These are phyloP conservation scores for Drosophila erecta DNA, from an alignment of 1,140 invertebrate genomes.

Conservation along the genomic window DNA sequence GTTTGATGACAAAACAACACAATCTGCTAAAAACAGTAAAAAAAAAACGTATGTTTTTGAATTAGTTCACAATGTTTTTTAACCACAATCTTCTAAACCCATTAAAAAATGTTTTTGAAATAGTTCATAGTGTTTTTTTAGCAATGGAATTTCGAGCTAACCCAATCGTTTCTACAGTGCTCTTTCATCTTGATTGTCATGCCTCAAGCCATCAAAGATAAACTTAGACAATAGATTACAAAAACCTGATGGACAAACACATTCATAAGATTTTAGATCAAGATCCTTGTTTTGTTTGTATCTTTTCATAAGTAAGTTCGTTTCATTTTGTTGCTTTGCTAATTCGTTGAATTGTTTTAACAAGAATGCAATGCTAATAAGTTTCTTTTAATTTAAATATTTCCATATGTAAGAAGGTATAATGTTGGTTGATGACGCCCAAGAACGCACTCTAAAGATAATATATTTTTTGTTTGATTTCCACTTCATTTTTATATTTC, in stretches of 20 bases:
- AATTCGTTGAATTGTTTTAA: constrained; percentile 76
- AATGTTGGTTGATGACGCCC: constrained; percentile 33
- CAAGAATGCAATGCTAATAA: constrained; percentile 65
- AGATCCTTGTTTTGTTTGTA: constrained; percentile 21
- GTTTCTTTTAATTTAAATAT: constrained; percentile 37
- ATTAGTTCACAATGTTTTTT: constrained; percentile 19
- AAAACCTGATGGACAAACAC: constrained; percentile 23
- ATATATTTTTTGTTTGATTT: constrained; percentile 5
- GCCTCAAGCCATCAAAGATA: constrained; percentile 68
- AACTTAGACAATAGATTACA: neutral
- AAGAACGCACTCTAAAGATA: constrained; percentile 28
- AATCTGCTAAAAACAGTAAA: no score
- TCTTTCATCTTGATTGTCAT: constrained; percentile 73
- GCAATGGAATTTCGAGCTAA: constrained; percentile 40
- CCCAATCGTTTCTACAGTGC: constrained; percentile 46
- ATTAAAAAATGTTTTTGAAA: no score
- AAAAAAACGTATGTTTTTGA: no score
- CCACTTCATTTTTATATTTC: constrained; percentile 37
- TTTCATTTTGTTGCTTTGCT: constrained; percentile 65
- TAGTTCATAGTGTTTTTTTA: constrained; percentile 28
- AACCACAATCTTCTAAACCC: neutral
- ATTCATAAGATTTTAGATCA: constrained; percentile 13
- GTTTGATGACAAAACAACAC: no score
- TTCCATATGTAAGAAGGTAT: constrained; percentile 33
- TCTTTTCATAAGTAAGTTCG: constrained; percentile 62